Evolutionary conservation across 1,140 invertebrate species (phyloP).

Genomic region (Drosophila aff.): DNA sequence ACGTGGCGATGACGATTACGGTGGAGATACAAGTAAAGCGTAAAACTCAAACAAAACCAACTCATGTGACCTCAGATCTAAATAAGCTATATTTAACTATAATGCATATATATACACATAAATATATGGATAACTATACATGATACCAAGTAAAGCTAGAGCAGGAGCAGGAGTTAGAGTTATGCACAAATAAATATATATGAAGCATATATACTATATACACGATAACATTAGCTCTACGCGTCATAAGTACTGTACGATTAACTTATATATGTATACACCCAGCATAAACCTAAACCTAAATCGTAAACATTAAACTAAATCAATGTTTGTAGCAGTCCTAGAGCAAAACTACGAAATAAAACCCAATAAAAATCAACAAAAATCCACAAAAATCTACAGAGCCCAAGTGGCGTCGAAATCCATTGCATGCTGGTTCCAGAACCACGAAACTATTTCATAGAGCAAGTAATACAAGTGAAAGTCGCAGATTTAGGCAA

Average conservation of each 20-base stretch:
- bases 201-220: slow-evolving; percentile 79
- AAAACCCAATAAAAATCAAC: slow-evolving; percentile 29
- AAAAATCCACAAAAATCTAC: slow-evolving; percentile 20
- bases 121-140: slow-evolving; percentile 54
- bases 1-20: slow-evolving; percentile 7
- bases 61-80: slow-evolving; percentile 85
- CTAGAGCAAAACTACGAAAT: slow-evolving; percentile 59
- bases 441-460: slow-evolving; percentile 25
- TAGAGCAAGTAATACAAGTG: slow-evolving; percentile 36
- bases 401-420: slow-evolving; percentile 46
- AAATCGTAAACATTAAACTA: slow-evolving; percentile 54
- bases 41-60: slow-evolving; percentile 85
- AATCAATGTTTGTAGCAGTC: slow-evolving; percentile 78
- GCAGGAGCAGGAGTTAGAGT: slow-evolving; percentile 38
- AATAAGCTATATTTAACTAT: slow-evolving; percentile 84
- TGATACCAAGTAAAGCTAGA: slow-evolving; percentile 63
- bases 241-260: slow-evolving; percentile 78
- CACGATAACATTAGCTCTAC: slow-evolving; percentile 73
- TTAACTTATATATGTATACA: slow-evolving; percentile 77
- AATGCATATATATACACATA: slow-evolving; percentile 56
- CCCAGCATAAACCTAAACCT: slow-evolving; percentile 47
- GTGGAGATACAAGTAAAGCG: slow-evolving; percentile 74
- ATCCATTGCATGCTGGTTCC: slow-evolving; percentile 48
- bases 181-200: slow-evolving; percentile 62
- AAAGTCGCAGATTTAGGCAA: slow-evolving; percentile 59